These are phyloP conservation scores for Meiosimyza platycephala DNA, from an alignment of 2,888 invertebrate genomes.

Conservation along the genomic window DNA sequence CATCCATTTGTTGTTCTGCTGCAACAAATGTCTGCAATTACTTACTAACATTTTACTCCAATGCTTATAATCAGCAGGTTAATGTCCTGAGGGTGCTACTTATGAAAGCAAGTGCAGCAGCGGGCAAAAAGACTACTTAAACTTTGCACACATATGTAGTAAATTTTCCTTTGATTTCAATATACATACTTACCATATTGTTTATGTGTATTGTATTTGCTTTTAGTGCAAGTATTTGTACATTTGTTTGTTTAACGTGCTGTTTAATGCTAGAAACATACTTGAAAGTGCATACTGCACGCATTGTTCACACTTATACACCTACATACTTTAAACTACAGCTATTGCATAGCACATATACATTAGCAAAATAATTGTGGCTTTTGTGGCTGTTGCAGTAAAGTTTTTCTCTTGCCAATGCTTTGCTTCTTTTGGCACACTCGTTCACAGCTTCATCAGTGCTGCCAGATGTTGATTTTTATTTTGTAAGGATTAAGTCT, in stretches of 20 bases:
- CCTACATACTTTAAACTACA: background rate
- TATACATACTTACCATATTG: background rate
- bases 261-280: too few relatives aligned
- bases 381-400: conserved; percentile 29
- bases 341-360: too few relatives aligned
- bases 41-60: too few relatives aligned
- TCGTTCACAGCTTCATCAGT: too few relatives aligned
- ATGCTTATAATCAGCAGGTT: background rate
- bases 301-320: background rate
- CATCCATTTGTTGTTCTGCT: too few relatives aligned
- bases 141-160: background rate
- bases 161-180: conserved; percentile 6
- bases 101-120: background rate
- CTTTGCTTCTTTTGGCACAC: too few relatives aligned
- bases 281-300: too few relatives aligned
- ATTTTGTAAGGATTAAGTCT: too few relatives aligned
- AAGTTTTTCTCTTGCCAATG: too few relatives aligned
- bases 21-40: too few relatives aligned
- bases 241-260: too few relatives aligned
- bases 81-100: conserved; percentile 18
- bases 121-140: background rate
- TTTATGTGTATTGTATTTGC: background rate
- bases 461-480: too few relatives aligned
- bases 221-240: background rate
- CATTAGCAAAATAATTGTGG: conserved; percentile 13